Evolutionary conservation across 2,113 vertebrate species (phyloP), one percentile per base, ranked within the genome.

Genomic region (Ornithorhynchus anatinus): DNA sequence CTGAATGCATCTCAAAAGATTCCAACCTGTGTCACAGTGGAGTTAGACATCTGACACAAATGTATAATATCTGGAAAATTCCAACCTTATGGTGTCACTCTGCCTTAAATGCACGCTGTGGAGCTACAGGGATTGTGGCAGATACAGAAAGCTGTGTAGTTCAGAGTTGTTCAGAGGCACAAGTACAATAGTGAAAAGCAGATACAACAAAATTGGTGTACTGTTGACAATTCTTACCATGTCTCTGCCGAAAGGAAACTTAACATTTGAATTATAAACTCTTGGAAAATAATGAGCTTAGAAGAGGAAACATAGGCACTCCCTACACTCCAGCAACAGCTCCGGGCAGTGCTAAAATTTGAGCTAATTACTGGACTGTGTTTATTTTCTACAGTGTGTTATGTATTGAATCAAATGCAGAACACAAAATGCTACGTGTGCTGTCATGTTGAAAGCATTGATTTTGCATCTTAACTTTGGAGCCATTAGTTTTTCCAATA

Each of bases 301-400:
- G 8, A 53, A 64, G 11, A 5, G 1, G 10, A 77, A 77, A 44
- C 27, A 10, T 12, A 37, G 20, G 33, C 19, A 61, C 5, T 50
- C 7, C 25, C 12, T 75, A 45, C 62, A 40, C 32, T 69, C 47
- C 39, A 71, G 2, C 14, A 32, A 16, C 43, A 44, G 23, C 38
- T 66, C 19, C 9, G 17, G 19, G 38, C 1, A 29, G 5, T 73
- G 50, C n/a, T 81, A 60, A 79, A 62, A n/a, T 66, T 68, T 59
- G 35, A 74, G 47, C 8, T 39, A 36, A 75, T 64, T 82, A 54
- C 39, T 75, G 59, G 15, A 19, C 15, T 60, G 11, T 23, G 53
- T 69, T 78, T 77, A 69, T 81, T 86, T 84, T 45, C 5, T 35
- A 69, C 68, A 44, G 3, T 44, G 65, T 64, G 57, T 67, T 77